Percentiles rank a stretch among this genome's conserved stretches.
Conservation (phyloP, 2,797 vertebrate genomes). For the Lindbergichthys nudifrons region DNA sequence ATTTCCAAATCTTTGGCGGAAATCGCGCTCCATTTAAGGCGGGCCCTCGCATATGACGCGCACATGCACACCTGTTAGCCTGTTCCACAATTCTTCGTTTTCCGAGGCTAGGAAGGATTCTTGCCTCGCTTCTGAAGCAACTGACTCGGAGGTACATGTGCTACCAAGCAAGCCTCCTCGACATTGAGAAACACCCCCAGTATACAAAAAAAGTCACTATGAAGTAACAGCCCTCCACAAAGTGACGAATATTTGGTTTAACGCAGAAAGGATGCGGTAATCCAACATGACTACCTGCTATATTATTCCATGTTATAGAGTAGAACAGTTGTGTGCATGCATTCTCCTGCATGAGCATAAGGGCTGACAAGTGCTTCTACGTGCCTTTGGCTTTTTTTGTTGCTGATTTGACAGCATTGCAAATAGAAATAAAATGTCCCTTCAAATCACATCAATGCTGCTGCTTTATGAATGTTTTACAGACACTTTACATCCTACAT, state of each 20-base stretch:
- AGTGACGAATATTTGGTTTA: background rate
- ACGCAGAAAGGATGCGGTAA: background rate
- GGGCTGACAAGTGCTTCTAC: constrained; percentile 18
- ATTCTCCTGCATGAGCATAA: constrained; percentile 24
- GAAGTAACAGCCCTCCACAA: background rate
- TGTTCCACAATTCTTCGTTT: no score
- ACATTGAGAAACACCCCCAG: no score
- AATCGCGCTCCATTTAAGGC: no score
- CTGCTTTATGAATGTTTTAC: constrained; percentile 33
- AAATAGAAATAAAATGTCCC: constrained; percentile 33
- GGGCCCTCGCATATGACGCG: no score
- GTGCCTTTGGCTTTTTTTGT: constrained; percentile 26
- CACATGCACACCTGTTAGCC: no score
- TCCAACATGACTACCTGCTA: background rate
- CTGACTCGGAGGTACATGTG: no score
- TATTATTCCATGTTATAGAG: background rate
- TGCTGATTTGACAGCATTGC: constrained; percentile 42
- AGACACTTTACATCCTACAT: background rate
- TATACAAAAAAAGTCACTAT: background rate
- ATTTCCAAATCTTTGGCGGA: no score
- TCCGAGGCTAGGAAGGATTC: no score
- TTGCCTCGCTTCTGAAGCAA: no score
- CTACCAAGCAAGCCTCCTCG: no score
- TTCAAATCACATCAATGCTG: constrained; percentile 33
- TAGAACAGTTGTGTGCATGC: background rate